Percentiles rank a stretch among this genome's conserved stretches.
These are phyloP conservation scores for Larimichthys polyactis DNA, from an alignment of 2,113 vertebrate genomes.

Conservation along the genomic window DNA sequence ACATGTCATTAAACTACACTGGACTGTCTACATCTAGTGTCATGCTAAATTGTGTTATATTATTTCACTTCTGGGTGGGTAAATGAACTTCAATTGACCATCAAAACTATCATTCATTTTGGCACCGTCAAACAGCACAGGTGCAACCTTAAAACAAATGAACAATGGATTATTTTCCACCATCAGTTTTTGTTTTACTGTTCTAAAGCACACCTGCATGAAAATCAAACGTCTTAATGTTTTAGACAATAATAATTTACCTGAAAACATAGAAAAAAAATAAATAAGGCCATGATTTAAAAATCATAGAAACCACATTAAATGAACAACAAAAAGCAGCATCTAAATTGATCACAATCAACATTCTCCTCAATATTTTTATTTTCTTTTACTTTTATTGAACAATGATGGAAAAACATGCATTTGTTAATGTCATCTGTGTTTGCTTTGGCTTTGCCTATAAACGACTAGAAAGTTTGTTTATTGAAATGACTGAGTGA, in stretches of 20 bases:
- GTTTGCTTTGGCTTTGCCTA: not conserved
- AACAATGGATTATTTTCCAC: not conserved
- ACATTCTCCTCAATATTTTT: not conserved
- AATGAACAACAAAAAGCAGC: too few relatives aligned
- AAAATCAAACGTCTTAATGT: too few relatives aligned
- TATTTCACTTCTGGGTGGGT: conserved; percentile 1
- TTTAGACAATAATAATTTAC: too few relatives aligned
- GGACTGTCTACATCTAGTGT: not conserved
- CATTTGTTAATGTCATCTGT: not conserved
- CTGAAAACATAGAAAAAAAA: not conserved
- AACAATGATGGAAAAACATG: not conserved
- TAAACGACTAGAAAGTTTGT: not conserved
- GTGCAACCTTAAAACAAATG: not conserved
- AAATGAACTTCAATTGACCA: not conserved
- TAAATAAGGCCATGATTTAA: not conserved
- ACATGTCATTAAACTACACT: not conserved
- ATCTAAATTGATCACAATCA: not conserved
- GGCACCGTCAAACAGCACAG: not conserved
- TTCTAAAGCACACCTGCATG: not conserved
- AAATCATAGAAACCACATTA: not conserved
- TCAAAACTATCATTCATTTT: not conserved
- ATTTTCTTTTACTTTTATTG: not conserved
- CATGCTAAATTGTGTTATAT: not conserved
- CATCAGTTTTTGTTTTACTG: not conserved
- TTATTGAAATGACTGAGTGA: not conserved